Percentiles rank a stretch among this genome's conserved stretches.
Conservation (phyloP, 2,888 invertebrate species). For the Stenodema calcarata region DNA sequence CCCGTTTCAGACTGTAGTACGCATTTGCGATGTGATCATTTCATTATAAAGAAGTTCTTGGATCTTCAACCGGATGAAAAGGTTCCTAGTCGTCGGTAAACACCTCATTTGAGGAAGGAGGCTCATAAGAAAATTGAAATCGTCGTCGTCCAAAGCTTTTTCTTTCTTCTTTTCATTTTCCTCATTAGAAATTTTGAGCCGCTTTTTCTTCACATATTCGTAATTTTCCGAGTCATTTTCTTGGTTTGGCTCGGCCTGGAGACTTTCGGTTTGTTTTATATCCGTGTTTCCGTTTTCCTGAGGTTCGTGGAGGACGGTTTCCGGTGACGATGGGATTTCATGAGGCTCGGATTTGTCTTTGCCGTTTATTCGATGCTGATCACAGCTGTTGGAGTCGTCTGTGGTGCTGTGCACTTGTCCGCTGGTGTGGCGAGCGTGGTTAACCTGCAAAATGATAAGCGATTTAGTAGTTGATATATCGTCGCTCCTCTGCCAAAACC, state of each 20-base stretch:
- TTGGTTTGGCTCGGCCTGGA: neutral
- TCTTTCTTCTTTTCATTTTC: neutral
- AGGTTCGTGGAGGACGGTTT: neutral
- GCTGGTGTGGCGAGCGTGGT: neutral
- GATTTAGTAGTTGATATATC: no score
- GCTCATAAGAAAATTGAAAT: constrained; percentile 63
- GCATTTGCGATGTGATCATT: constrained; percentile 29
- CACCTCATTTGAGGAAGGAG: constrained; percentile 60
- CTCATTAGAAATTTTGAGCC: neutral
- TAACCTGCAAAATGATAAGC: neutral
- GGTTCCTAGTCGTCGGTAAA: constrained; percentile 61
- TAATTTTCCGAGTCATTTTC: neutral
- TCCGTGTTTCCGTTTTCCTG: neutral
- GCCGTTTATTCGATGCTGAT: neutral
- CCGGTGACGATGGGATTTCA: neutral
- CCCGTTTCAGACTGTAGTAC: neutral
- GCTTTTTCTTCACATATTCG: neutral
- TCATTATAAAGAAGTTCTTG: constrained; percentile 61
- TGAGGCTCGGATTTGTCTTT: neutral
- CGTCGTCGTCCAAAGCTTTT: constrained; percentile 59
- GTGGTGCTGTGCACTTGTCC: neutral
- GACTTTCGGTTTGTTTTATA: neutral
- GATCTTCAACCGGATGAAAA: constrained; percentile 62
- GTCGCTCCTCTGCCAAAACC: no score
- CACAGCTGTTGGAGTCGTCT: constrained; percentile 29